Base-by-base conservation (phyloP, 1,140 invertebrate genomes). In the Drosophila bipectinata region DNA sequence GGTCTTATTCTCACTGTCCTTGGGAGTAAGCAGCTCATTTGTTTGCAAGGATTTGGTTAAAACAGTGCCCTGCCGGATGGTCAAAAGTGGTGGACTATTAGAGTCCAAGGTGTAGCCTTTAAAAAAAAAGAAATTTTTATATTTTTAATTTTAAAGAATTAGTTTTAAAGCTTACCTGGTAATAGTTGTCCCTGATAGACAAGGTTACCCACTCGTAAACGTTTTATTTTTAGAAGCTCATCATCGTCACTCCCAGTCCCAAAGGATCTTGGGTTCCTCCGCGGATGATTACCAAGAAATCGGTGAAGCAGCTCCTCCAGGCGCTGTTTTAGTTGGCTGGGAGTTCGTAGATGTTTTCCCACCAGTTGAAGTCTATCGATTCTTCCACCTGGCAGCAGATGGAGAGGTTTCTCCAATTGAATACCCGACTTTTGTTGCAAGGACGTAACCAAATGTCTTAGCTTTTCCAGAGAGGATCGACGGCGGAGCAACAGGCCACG, bases 151-250 rank as follows among this genome's bases (percentile, higher is more conserved):
- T 10, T n/a, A 37, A 12, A 37, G 34, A 4, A 14, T 1, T 1
- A 32, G 14, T 0, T 8, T 0, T 10, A 28, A 1, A 1, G 18
- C 69, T 37, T 45, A 91, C 90, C 83, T 60, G 78, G 34, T 60
- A 91, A 39, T 3, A 91, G 21, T n/a, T 74, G 51, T 2, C 72
- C 83, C 8, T 74, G 26, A 49, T 88, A 91, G 1, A 90, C 44
- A 0, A 91, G 68, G 58, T 90, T 90, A 2, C 73, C 41, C n/a
- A 91, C 90, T 4, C 77, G 57, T 44, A 91, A 15, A 0, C 53
- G 73, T 0, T 79, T 79, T 1, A 6, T 28, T 14, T 88, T 72
- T 7, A n/a, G n/a, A 0, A 6, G 26, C 18, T 14, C 45, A 18
- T 15, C 49, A 9, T 28, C 53, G 4, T 48, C 48, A n/a, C 56